Evolutionary conservation across 2,888 invertebrate genomes (phyloP), one percentile per base, ranked within the genome.

Genomic region (Endomychus coccineus): DNA sequence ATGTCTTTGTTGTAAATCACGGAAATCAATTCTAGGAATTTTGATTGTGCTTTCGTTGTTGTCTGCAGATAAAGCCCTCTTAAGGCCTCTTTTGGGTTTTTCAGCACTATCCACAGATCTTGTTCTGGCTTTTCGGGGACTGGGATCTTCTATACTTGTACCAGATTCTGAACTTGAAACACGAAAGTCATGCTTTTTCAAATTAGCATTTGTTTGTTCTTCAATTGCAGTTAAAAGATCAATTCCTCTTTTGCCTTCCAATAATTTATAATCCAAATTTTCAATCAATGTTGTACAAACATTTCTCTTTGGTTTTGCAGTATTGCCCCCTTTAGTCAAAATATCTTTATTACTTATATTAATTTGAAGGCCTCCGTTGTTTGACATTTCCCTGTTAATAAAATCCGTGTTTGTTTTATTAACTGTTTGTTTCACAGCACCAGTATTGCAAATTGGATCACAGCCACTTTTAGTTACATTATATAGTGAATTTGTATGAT

Each of bases 181-280:
- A 24, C 36, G 37, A 25, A 47, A 34, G 9, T 49, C 50, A 47
- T 49, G 49, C 16, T 44, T 36, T n/a, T 52, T 52, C 28, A 56
- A 36, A 22, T 54, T 56, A 5, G 36, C 49, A 42, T 54, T 58
- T 15, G 58, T 53, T 45, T 60, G 58, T 39, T 58, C 54, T 44
- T 61, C 59, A 34, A 59, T 58, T 6, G 58, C 59, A 28, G 54
- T 56, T 24, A 61, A 44, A 25, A 60, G 46, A 10, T 61, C 60
- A 17, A 59, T 45, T 1, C 57, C 61, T 39, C 54, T 49, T 43
- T 62, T 61, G n/a, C 56, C 59, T 48, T 55, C 50, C 24, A 60
- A 44, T 25, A 60, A 43, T 31, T 51, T 45, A 43, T 56, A 53
- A 41, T 60, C 54, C 23, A 59, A 37, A 11, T 54, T 47, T 14